Base-by-base conservation (phyloP, 2,888 invertebrate species). In the Drosophila recens region DNA sequence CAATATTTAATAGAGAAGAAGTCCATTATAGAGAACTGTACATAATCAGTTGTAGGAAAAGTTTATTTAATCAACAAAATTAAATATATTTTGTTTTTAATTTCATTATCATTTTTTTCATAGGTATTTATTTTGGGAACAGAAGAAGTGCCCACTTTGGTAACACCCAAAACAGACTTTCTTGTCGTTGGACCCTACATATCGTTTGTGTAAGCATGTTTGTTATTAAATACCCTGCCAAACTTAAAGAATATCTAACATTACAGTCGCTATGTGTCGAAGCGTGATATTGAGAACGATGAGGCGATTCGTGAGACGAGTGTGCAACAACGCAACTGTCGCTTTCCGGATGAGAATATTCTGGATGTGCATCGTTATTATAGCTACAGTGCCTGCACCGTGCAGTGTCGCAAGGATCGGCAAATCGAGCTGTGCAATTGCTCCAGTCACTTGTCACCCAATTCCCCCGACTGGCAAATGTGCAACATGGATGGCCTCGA, bases 331-430 rank as follows among this genome's bases (percentile, higher is more conserved):
- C 94, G 97, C 9, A 95, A 95, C 51, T 97, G 97, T 84, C 94
- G 95, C 10, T 96, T 96, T 89, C 93, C 94, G 48, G 93, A 95
- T 65, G 97, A 97, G 91, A 95, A 95, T 58, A 90, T 89, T 46
- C 92, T 94, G 10, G 93, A 94, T 30, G 93, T 96, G 0, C 95
- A 95, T 90, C 93, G 94, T 0, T 93, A 94, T 67, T 96, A 96
- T 89, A 96, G 96, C 48, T 96, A 95, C 89, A 96, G 95, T 82
- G 95, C 96, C 0, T 97, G 96, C 85, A 94, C 94, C 0, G 95
- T 96, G 0, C 95, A 95, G 64, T 96, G 96, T 79, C 94, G 96
- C 49, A 95, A 95, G 90, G 93, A 93, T 68, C 94, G 94, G 0
- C 95, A 96, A 84, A 79, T 95, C 23, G 90, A 93, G 17, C 82